Evolutionary conservation across 2,113 vertebrate genomes (phyloP).

Genomic region (Propithecus coquereli): DNA sequence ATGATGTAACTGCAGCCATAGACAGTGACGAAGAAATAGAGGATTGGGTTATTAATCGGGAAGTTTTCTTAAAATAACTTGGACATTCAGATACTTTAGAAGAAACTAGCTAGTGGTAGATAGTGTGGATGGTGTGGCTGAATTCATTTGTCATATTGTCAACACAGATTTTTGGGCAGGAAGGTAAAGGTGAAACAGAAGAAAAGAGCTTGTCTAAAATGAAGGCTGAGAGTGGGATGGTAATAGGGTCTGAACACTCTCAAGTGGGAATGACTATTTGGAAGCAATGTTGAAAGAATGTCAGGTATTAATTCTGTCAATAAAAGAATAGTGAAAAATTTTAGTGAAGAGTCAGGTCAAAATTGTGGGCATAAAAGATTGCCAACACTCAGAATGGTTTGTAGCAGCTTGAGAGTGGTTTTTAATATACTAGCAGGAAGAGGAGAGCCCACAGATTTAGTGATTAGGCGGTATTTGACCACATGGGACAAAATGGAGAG

Average conservation of each 20-base stretch:
- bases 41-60: not conserved
- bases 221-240: not conserved
- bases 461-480: not conserved
- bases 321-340: not conserved
- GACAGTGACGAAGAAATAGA: not conserved
- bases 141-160: not conserved
- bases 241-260: not conserved
- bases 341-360: not conserved
- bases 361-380: not conserved
- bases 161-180: not conserved
- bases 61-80: slow-evolving; percentile 1
- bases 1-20: not conserved
- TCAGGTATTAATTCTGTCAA: not conserved
- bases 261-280: not conserved
- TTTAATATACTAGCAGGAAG: not conserved
- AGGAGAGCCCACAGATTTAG: not conserved
- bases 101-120: not conserved
- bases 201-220: not conserved
- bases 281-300: not conserved
- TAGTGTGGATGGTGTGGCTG: not conserved
- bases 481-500: not conserved
- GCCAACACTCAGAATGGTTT: not conserved
- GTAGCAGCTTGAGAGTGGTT: not conserved
- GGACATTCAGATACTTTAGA: not conserved
- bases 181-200: not conserved